Conservation (phyloP, 2,888 invertebrate species). For the Xestoiulus laeticollis region DNA sequence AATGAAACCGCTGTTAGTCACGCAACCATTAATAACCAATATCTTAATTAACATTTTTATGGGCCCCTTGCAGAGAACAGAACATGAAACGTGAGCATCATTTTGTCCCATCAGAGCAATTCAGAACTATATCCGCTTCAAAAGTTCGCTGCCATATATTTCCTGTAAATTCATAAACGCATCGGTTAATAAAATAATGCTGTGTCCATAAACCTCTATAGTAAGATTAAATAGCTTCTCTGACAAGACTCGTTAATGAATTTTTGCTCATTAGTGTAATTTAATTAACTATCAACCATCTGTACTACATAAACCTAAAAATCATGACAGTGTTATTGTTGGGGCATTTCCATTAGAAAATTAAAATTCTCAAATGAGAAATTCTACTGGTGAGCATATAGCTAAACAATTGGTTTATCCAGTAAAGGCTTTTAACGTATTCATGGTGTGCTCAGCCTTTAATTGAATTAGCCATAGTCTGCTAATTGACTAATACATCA, state of each 20-base stretch:
- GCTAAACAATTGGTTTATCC: background rate
- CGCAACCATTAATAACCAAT: slow-evolving; percentile 22
- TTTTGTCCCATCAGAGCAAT: slow-evolving; percentile 23
- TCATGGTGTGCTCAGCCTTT: background rate
- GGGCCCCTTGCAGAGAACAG: background rate
- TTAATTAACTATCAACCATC: too few relatives aligned
- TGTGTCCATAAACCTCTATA: background rate
- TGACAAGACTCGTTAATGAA: background rate
- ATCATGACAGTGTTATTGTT: background rate
- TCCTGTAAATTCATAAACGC: background rate
- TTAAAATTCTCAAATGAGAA: too few relatives aligned
- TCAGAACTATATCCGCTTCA: background rate
- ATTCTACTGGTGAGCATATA: background rate
- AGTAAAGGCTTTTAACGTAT: background rate
- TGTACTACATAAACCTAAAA: background rate
- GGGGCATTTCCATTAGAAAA: background rate
- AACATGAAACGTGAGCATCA: background rate
- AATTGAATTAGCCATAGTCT: too few relatives aligned
- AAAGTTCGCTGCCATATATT: background rate
- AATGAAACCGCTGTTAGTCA: background rate
- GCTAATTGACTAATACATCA: too few relatives aligned
- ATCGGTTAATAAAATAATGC: background rate
- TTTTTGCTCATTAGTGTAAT: background rate
- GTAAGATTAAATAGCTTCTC: background rate
- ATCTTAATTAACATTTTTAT: slow-evolving; percentile 25